These are phyloP conservation scores for Crenuchus spilurus DNA, from an alignment of 2,797 vertebrate species.

Conservation along the genomic window DNA sequence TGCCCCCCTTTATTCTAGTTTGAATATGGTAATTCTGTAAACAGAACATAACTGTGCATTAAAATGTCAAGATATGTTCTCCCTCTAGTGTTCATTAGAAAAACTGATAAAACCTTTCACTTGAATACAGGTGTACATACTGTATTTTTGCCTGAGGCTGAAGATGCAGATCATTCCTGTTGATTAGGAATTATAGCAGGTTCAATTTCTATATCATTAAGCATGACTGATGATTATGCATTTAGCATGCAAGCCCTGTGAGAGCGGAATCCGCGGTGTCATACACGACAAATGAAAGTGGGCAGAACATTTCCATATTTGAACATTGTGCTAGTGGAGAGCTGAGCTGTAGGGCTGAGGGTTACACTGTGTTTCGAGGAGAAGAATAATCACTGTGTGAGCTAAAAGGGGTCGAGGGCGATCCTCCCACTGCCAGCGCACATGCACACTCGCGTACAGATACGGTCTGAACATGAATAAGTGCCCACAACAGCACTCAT, in stretches of 20 bases:
- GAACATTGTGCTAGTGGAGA: conserved; percentile 17
- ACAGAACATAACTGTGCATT: too few relatives aligned
- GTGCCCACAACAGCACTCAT: conserved; percentile 34
- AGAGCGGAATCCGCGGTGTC: background rate
- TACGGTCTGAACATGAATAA: conserved; percentile 42
- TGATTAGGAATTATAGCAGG: background rate
- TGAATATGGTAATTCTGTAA: too few relatives aligned
- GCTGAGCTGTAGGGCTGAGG: conserved; percentile 19
- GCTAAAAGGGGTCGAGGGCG: conserved; percentile 54
- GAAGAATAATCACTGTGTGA: conserved; percentile 45
- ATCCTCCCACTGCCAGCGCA: conserved; percentile 35
- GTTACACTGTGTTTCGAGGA: conserved; percentile 35
- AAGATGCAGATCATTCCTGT: background rate
- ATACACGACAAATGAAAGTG: background rate
- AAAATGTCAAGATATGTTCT: too few relatives aligned
- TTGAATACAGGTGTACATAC: too few relatives aligned
- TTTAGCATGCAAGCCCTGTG: background rate
- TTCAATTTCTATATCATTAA: background rate
- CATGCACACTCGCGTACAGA: conserved; percentile 46
- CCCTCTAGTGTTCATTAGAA: too few relatives aligned
- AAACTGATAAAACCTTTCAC: too few relatives aligned
- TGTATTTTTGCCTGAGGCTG: too few relatives aligned
- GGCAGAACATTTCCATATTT: conserved; percentile 31
- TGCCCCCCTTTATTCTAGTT: too few relatives aligned
- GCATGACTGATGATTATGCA: background rate